Base-by-base conservation (phyloP, 2,113 vertebrate species). In the Peromyscus maniculatus region DNA sequence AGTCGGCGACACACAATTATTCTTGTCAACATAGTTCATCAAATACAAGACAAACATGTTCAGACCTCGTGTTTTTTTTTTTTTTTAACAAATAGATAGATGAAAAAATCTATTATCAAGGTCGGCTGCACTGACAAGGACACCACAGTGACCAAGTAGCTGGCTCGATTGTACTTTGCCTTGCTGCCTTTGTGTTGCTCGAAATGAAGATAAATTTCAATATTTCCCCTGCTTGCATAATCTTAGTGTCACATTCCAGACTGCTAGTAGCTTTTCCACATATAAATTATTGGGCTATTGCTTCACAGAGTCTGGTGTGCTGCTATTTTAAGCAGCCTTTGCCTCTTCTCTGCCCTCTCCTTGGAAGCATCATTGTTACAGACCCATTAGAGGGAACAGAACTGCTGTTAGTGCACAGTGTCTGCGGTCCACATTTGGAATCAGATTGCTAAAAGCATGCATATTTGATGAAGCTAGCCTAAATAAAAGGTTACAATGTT, bases 381-480 rank as follows among this genome's bases (percentile, higher is more conserved):
- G 98, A 97, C 52, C 96, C 98, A 98, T 99, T 98, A 98, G 97
- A 98, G 83, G 95, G 97, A 97, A 94, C 64, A 97, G 97, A 98
- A 98, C 93, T 98, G 97, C 98, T 98, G 96, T 86, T 96, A 95
- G 77, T 69, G 88, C 97, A 96, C 89, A 96, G 93, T 74, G 87
- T 95, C 96, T 72, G 83, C 93, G 94, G 97, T 93, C 75, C 94
- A 96, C 90, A 96, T 97, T 94, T 96, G 75, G 95, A 91, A 95
- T 96, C 97, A 77, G 80, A 98, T 98, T 97, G 97, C 97, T 96
- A 59, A 94, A 97, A 88, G 59, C 96, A 98, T 98, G 59, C 96
- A 98, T 98, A 98, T 98, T 99, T 98, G 98, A 99, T 98, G 97
- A 98, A 93, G 94, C 87, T 93, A 95, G 67, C 83, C 95, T 96